These are phyloP conservation scores for Capitulum mitella DNA, from an alignment of 2,888 invertebrate species.

Conservation along the genomic window DNA sequence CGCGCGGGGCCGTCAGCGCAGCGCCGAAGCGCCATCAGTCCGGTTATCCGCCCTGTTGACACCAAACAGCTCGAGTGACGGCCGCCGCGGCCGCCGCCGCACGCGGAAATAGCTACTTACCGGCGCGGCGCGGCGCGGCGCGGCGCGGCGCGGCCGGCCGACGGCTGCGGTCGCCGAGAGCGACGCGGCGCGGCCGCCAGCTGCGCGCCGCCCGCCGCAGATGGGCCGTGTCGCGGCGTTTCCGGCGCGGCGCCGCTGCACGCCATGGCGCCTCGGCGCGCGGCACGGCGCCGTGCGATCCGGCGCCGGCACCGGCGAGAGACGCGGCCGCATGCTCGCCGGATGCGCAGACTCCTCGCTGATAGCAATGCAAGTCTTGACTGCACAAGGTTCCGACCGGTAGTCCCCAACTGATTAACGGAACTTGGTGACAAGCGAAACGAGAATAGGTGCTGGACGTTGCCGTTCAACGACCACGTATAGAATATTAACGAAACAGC, in stretches of 20 bases:
- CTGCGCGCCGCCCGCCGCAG: neutral
- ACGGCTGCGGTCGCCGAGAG: no score
- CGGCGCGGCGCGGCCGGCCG: no score
- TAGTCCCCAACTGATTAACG: no score
- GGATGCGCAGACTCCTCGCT: no score
- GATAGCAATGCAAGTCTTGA: no score
- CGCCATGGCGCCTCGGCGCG: neutral
- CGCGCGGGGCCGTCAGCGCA: neutral
- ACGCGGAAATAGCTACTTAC: neutral
- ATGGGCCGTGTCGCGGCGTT: slow-evolving; percentile 9
- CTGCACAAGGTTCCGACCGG: no score
- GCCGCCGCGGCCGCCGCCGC: neutral
- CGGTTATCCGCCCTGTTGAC: neutral
- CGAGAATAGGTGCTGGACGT: no score
- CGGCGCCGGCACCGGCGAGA: no score
- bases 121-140: neutral
- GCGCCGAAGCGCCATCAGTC: neutral
- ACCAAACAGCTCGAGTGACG: neutral
- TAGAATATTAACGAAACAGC: no score
- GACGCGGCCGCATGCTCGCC: no score
- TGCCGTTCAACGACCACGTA: no score
- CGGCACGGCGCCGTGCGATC: neutral
- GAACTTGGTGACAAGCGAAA: no score
- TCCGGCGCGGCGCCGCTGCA: slow-evolving; percentile 10
- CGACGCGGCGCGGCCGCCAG: neutral